Conservation (phyloP, 2,888 invertebrate species). For the Galerucella calmariensis region DNA sequence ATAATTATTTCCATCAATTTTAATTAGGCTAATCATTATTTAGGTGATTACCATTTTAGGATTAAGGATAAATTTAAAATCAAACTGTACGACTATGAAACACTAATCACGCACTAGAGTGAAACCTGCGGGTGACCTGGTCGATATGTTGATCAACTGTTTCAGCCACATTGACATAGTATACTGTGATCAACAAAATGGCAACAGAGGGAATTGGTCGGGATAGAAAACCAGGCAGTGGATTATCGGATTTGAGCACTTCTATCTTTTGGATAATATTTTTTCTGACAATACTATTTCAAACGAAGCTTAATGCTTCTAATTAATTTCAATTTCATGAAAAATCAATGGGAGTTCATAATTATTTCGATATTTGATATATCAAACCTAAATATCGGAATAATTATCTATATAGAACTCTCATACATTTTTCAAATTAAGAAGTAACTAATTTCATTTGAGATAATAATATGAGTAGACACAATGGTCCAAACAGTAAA, state of each 20-base stretch:
- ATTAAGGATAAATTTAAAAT: not conserved
- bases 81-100: slow-evolving; percentile 16
- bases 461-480: too few relatives aligned
- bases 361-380: too few relatives aligned
- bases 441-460: too few relatives aligned
- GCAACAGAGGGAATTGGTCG: slow-evolving; percentile 25
- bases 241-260: slow-evolving; percentile 10
- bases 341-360: too few relatives aligned
- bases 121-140: slow-evolving; percentile 52
- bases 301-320: not conserved
- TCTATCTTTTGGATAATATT: not conserved
- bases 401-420: too few relatives aligned
- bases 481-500: too few relatives aligned
- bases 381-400: too few relatives aligned
- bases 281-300: not conserved
- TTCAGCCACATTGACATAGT: slow-evolving; percentile 56
- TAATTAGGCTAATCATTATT: not conserved
- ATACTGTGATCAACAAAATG: slow-evolving; percentile 43
- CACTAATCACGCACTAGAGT: slow-evolving; percentile 44
- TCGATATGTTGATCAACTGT: slow-evolving; percentile 32
- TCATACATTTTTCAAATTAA: too few relatives aligned
- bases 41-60: not conserved
- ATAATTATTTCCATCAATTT: too few relatives aligned
- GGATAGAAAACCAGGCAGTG: slow-evolving; percentile 15
- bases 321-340: too few relatives aligned